Evolutionary conservation across 2,888 invertebrate species (phyloP), one percentile per base, ranked within the genome.

Genomic region (Metacarcinus magister): DNA sequence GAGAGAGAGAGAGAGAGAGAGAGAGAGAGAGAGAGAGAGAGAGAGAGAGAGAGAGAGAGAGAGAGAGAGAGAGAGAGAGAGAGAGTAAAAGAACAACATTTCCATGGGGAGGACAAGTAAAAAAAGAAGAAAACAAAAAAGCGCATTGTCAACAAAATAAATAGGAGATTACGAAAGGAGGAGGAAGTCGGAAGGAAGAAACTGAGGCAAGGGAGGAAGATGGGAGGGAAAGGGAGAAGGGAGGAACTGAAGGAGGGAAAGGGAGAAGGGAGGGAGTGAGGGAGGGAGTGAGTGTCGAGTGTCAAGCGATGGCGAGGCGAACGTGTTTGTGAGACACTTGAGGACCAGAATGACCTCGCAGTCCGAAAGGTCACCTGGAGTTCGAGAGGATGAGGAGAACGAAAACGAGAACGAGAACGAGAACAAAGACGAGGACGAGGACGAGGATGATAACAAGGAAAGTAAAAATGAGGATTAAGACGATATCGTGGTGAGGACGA

Each of bases 291-390:
- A 23, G 87, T 87, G 87, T 87, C 87, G 19, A 39, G 87, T 87
- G 39, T 87, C 87, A 2, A 39, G 87, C 19, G 87, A 10, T 87
- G 87, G 87, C 87, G 16, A 87, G 39, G 87, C 3, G 87, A 39
- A 87, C 87, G 32, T 87, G 87, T 87, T 87, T 87, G 87, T 39
- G 87, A 39, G 87, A 16, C 39, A 87, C 87, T 87, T 87, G 39
- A 87, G n/a, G 19, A 87, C 87, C 32, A 10, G 13, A 87, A 32
- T 87, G 87, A 87, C 87, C 87, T 87, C 16, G 39, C 16, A 87
- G 87, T 87, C 87, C 87, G 13, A 32, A 39, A 32, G 87, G 87
- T 87, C 87, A 87, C 87, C 32, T 39, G 39, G 39, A 87, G 39
- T 39, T 39, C 87, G 39, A 32, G 87, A 10, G 32, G 87, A 87